These are phyloP conservation scores for Lycopodina hypogea DNA, from an alignment of 37 sponge, comb jelly and placozoan genomes.

Conservation along the genomic window DNA sequence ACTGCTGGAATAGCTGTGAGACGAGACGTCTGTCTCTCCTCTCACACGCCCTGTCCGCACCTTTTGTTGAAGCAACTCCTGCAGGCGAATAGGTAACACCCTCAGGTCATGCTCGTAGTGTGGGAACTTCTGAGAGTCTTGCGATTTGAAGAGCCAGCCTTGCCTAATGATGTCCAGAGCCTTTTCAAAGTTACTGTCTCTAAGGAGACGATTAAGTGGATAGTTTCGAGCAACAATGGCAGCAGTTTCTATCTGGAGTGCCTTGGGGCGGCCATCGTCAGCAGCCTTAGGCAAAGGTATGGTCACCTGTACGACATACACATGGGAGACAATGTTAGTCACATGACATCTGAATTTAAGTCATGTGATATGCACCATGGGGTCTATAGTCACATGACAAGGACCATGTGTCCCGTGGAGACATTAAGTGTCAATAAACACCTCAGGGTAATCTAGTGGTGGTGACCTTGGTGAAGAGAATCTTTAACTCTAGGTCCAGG, in stretches of 20 bases:
- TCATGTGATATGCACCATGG: no score
- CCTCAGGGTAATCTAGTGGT: no score
- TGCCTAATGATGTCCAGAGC: constrained; percentile 20
- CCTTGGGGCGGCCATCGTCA: constrained; percentile 51
- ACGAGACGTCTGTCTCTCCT: neutral
- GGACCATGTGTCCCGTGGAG: no score
- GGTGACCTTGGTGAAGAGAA: constrained; percentile 53
- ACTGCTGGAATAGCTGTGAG: neutral
- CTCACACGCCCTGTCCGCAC: neutral
- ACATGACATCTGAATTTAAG: no score
- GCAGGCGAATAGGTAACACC: constrained; percentile 22
- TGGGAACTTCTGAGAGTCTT: constrained; percentile 45
- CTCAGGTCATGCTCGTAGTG: constrained; percentile 32
- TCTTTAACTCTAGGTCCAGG: constrained; percentile 38
- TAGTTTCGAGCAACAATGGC: constrained; percentile 40
- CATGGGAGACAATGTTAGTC: neutral
- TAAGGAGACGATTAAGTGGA: constrained; percentile 30
- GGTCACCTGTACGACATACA: constrained; percentile 48
- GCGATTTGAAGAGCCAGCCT: constrained; percentile 46
- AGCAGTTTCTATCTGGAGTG: constrained; percentile 68
- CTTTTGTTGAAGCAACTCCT: constrained; percentile 14
- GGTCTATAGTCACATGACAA: no score
- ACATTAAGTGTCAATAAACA: no score
- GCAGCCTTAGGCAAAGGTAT: constrained; percentile 41
- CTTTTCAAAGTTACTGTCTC: constrained; percentile 13